Percentiles rank a stretch among this genome's conserved stretches.
Evolutionary conservation across 1,140 invertebrate species (phyloP).

Genomic region (Solenopsis fugax): DNA sequence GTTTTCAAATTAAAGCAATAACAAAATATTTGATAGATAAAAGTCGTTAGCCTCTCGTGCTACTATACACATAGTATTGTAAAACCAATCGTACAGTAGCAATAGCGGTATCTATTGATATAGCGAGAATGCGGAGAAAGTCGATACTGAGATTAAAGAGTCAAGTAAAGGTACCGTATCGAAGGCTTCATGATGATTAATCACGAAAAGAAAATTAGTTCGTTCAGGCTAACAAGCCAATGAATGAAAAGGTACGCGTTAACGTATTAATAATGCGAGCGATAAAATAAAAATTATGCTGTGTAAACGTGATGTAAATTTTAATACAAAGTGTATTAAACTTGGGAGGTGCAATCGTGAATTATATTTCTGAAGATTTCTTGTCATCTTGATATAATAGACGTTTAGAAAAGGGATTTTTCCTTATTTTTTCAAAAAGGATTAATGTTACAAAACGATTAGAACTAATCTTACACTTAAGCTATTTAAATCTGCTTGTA

Average conservation of each 20-base stretch:
- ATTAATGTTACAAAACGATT: not conserved
- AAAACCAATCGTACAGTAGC: not conserved
- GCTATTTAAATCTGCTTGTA: not conserved
- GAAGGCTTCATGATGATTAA: constrained; percentile 5
- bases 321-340: not conserved
- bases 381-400: not conserved
- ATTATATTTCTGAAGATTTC: too few species aligned
- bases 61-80: not conserved
- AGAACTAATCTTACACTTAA: not conserved
- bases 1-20: not conserved
- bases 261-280: not conserved
- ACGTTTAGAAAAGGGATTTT: not conserved
- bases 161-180: not conserved
- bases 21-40: not conserved
- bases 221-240: not conserved
- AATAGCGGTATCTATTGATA: not conserved
- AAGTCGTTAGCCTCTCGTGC: not conserved
- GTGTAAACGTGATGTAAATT: not conserved
- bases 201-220: constrained; percentile 37
- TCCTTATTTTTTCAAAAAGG: too few species aligned
- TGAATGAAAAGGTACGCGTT: not conserved
- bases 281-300: constrained; percentile 8
- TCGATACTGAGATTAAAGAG: not conserved
- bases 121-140: constrained; percentile 40
- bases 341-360: not conserved